phyloP scores from a whole-genome alignment of 1,140 invertebrate genomes.

The Drosophila punjabiensis region DNA sequence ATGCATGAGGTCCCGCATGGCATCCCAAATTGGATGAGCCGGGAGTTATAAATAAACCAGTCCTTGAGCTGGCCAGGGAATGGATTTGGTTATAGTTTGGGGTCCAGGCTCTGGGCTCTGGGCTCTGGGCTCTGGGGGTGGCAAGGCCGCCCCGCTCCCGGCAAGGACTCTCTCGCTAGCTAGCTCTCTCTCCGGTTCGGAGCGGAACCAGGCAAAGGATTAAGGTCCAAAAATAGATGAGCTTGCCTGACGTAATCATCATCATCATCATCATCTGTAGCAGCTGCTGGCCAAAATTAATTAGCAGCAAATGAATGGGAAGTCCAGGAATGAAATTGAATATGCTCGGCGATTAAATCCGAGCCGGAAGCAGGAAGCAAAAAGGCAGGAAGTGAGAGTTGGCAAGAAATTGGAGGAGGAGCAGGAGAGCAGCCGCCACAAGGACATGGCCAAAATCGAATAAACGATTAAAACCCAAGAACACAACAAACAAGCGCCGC shows the following conservation, averaged over 20 bases:
- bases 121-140: conserved; percentile 14
- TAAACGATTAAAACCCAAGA: conserved; percentile 41
- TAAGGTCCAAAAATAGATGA: conserved; percentile 56
- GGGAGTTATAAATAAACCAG: conserved; percentile 49
- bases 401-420: conserved; percentile 6
- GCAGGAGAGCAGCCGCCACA: neutral
- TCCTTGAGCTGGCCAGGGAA: conserved; percentile 21
- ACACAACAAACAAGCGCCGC: conserved; percentile 27
- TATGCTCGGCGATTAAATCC: conserved; percentile 52
- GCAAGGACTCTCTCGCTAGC: conserved; percentile 11
- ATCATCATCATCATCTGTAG: conserved; percentile 1
- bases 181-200: conserved; percentile 9
- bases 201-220: conserved; percentile 42
- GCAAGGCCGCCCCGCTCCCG: conserved; percentile 30
- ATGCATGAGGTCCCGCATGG: conserved; percentile 41
- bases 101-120: neutral
- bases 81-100: neutral
- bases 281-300: conserved; percentile 46
- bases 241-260: conserved; percentile 56
- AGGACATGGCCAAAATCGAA: conserved; percentile 22
- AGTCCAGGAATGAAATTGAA: conserved; percentile 54
- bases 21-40: conserved; percentile 32
- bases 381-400: neutral
- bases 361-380: conserved; percentile 23
- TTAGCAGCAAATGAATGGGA: conserved; percentile 54